Evolutionary conservation across 2,888 invertebrate species (phyloP).

Genomic region (Miltochrista miniata): DNA sequence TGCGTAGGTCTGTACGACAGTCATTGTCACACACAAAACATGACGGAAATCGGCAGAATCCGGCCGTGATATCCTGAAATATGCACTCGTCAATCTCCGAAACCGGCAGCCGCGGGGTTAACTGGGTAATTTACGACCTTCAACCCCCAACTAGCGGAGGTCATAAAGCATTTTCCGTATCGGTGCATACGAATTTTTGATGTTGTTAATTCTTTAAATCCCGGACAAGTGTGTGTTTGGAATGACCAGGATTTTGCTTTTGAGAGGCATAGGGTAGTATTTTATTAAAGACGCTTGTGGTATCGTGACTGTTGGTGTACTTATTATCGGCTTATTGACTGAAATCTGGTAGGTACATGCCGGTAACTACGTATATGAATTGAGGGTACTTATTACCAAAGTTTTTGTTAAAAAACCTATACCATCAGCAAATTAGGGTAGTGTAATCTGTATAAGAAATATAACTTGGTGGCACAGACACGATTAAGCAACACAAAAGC

Average conservation of each 20-base stretch:
- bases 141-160: conserved; percentile 40
- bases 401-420: too few relatives aligned
- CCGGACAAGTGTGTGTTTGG: conserved; percentile 37
- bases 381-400: too few relatives aligned
- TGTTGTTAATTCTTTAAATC: conserved; percentile 47
- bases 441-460: too few relatives aligned
- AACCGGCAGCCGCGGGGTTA: conserved; percentile 44
- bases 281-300: conserved; percentile 8
- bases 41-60: conserved; percentile 42
- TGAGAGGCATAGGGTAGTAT: conserved; percentile 12
- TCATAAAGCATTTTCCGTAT: conserved; percentile 57
- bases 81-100: conserved; percentile 49
- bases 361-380: too few relatives aligned
- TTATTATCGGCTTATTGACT: too few relatives aligned
- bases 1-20: conserved; percentile 46
- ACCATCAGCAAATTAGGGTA: too few relatives aligned
- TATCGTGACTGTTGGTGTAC: not conserved
- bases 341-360: too few relatives aligned
- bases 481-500: too few relatives aligned
- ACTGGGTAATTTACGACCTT: conserved; percentile 61
- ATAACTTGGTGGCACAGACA: too few relatives aligned
- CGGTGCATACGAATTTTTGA: conserved; percentile 55
- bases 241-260: conserved; percentile 10
- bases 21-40: conserved; percentile 45
- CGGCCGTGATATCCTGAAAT: conserved; percentile 58